Percentiles rank a stretch among this genome's conserved stretches.
phyloP scores from a whole-genome alignment of 1,140 invertebrate species.

The Phymastichus coffea region DNA sequence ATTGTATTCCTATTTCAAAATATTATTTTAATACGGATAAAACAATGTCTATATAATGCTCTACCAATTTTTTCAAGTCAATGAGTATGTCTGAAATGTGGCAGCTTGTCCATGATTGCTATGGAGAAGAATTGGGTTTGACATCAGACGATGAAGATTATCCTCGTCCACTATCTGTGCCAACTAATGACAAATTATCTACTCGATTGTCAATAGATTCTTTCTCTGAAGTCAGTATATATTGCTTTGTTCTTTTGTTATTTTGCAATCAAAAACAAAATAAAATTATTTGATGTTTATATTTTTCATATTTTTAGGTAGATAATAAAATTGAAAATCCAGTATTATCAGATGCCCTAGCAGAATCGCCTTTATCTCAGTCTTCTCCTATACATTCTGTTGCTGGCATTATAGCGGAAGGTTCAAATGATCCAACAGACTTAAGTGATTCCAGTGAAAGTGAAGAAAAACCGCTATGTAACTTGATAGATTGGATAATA shows the following conservation, averaged over 20 bases:
- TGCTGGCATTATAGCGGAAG: conserved; percentile 33
- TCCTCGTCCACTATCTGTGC: conserved; percentile 52
- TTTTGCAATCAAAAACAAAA: not conserved
- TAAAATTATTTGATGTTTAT: too few relatives aligned
- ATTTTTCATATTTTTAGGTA: conserved; percentile 19
- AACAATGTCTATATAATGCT: not conserved
- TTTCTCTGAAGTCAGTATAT: conserved; percentile 55
- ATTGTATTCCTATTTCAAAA: conserved; percentile 15
- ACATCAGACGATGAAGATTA: conserved; percentile 94
- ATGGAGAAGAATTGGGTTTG: conserved; percentile 89
- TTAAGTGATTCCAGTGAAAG: conserved; percentile 82
- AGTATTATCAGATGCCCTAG: conserved; percentile 25
- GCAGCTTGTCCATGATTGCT: conserved; percentile 84
- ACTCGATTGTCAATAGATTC: conserved; percentile 60
- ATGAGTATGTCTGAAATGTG: conserved; percentile 86
- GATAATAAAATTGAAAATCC: conserved; percentile 35
- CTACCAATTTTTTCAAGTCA: conserved; percentile 56
- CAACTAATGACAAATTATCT: conserved; percentile 60
- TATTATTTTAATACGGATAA: conserved; percentile 1
- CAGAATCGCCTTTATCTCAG: conserved; percentile 30
- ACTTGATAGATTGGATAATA: not conserved
- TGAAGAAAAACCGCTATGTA: conserved; percentile 63
- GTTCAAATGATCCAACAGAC: conserved; percentile 65
- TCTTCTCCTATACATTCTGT: conserved; percentile 22
- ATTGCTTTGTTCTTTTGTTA: not conserved